phyloP scores from a whole-genome alignment of 2,888 invertebrate genomes.

The Sarcophaga subvicina region DNA sequence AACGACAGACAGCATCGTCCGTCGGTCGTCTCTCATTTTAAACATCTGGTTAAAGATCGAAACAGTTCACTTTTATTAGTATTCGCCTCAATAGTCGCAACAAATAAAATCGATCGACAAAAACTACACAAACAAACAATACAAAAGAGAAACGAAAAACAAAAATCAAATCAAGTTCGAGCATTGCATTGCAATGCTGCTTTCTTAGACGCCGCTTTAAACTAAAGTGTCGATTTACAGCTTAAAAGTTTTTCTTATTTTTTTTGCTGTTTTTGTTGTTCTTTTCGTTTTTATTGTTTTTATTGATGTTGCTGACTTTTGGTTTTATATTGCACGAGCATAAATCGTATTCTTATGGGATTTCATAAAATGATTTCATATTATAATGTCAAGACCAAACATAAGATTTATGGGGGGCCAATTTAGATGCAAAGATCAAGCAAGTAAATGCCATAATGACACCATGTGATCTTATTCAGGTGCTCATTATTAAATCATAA shows the following conservation, averaged over 20 bases:
- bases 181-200: constrained; percentile 57
- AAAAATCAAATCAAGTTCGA: constrained; percentile 1
- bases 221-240: constrained; percentile 73
- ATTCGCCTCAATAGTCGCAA: neutral
- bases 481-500: too few species aligned
- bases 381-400: constrained; percentile 38
- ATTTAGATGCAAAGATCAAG: neutral
- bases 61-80: constrained; percentile 46
- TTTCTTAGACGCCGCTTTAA: constrained; percentile 66
- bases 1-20: neutral
- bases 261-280: constrained; percentile 13
- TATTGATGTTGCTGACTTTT: constrained; percentile 18
- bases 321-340: constrained; percentile 24
- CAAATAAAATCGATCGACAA: too few species aligned
- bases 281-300: neutral
- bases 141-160: constrained; percentile 12
- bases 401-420: constrained; percentile 22
- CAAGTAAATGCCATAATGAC: too few species aligned
- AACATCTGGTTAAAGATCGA: constrained; percentile 68
- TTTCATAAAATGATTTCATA: constrained; percentile 42
- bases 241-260: constrained; percentile 44
- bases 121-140: neutral
- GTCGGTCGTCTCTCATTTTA: constrained; percentile 63
- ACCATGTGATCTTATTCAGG: too few species aligned
- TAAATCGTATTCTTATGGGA: constrained; percentile 57